Evolutionary conservation across 2,797 vertebrate species (phyloP).

Genomic region (Chaunax sp.): DNA sequence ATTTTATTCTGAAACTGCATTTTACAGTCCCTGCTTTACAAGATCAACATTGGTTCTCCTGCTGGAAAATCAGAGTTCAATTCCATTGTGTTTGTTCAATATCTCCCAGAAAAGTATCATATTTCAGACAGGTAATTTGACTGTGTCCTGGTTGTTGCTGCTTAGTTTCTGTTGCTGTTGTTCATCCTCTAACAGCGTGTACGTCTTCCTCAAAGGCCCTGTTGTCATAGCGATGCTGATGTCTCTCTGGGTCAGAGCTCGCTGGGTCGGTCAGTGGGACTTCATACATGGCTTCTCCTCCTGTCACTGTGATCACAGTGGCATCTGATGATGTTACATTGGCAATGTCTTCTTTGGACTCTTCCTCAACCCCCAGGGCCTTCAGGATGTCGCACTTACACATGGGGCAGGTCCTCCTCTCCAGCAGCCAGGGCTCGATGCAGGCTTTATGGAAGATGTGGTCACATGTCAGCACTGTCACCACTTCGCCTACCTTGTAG

Average conservation of each 20-base stretch:
- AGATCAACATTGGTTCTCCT: constrained; percentile 10
- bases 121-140: constrained; percentile 34
- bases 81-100: constrained; percentile 30
- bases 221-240: constrained; percentile 77
- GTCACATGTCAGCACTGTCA: constrained; percentile 93
- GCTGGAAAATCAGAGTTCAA: constrained; percentile 21
- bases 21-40: constrained; percentile 16
- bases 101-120: constrained; percentile 6
- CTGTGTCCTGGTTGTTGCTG: constrained; percentile 29
- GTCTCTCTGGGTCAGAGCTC: constrained; percentile 50
- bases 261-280: constrained; percentile 68
- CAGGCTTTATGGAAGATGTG: constrained; percentile 95
- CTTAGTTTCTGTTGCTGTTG: constrained; percentile 34
- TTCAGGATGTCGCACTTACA: constrained; percentile 96
- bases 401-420: constrained; percentile 94
- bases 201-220: constrained; percentile 72
- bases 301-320: constrained; percentile 75
- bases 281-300: constrained; percentile 65
- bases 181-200: constrained; percentile 55
- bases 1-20: constrained; percentile 12
- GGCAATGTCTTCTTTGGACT: constrained; percentile 46
- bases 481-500: constrained; percentile 89
- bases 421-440: constrained; percentile 95
- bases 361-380: constrained; percentile 87
- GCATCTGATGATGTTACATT: constrained; percentile 63